Conservation (phyloP, 1,140 invertebrate species). For the Palaemon carinicauda region DNA sequence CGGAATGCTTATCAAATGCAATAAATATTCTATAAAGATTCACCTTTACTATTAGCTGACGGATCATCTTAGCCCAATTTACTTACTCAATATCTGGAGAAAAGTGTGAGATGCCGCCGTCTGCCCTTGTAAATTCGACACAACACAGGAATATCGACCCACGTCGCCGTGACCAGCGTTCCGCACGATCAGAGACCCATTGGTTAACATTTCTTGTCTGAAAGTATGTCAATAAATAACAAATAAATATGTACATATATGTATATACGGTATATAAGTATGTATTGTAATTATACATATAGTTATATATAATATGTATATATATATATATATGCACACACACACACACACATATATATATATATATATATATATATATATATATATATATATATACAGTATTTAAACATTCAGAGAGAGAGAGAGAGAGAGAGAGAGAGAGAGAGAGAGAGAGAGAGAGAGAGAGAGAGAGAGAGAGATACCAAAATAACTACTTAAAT, state of each 20-base stretch:
- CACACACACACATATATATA: background rate
- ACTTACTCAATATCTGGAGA: slow-evolving; percentile 67
- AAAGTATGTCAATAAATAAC: background rate
- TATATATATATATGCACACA: background rate
- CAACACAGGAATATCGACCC: slow-evolving; percentile 67
- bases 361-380: background rate
- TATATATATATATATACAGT: background rate
- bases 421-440: too few species aligned
- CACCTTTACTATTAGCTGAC: background rate
- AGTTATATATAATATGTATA: background rate
- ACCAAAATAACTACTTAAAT: background rate
- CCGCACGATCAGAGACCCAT: slow-evolving; percentile 66
- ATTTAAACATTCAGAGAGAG: too few species aligned
- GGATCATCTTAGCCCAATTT: too few species aligned
- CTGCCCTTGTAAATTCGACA: slow-evolving; percentile 64
- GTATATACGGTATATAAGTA: background rate
- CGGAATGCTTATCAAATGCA: background rate
- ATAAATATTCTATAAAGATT: background rate
- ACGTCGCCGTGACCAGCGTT: slow-evolving; percentile 65
- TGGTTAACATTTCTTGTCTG: slow-evolving; percentile 61
- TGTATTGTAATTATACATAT: background rate
- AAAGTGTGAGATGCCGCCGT: slow-evolving; percentile 63
- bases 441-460: too few species aligned
- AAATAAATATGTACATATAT: background rate
- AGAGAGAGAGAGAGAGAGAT: too few species aligned